Base-by-base conservation (phyloP, 2,113 vertebrate genomes). In the Brienomyrus longianalis region DNA sequence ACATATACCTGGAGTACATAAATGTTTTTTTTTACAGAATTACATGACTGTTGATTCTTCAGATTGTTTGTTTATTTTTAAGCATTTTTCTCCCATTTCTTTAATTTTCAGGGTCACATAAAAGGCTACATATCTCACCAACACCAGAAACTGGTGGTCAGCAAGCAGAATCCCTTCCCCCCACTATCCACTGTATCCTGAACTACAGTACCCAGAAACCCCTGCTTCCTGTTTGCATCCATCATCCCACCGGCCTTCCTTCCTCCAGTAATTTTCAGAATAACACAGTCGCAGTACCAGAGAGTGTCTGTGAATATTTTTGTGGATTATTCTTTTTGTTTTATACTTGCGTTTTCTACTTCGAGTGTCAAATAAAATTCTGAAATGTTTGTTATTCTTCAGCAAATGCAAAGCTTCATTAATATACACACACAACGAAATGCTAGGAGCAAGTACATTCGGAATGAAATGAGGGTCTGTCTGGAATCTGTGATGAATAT, bases 121-220 rank as follows among this genome's bases (percentile, higher is more conserved):
- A 99, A 99, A 94, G 98, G 98, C 83, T 99, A 99, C 92, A 99
- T 99, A 93, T 99, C 98, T 27, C 97, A 99, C 87, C 98, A 99
- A 93, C 98, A 99, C 93, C 98, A 99, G 95, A 99, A 99, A 91
- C 96, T 99, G 10, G 98, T 99, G 1, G 98, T 99, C 94, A 99
- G 98, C 92, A 99, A 99, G 94, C 98, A 99, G 92, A 99, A 99
- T 84, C 98, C 98, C 0, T 99, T 99, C 92, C 98, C 98, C 59
- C 94, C 97, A 0, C 94, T 99, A 50, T 98, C 98, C 45, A 97
- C 97, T 0, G 94, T 98, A 90, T 98, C 97, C 80, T 99, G 96
- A 91, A 96, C 85, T 88, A 89, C 90, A 11, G 23, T 90, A 89
- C 91, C 92, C 92, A 94, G 90, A 92, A 90, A 91, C 45, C 93